A percentile compares a stretch with the other conserved stretches of the same genome.
These are phyloP conservation scores for Streblospio benedicti DNA, from an alignment of 1,140 invertebrate species.

Conservation along the genomic window DNA sequence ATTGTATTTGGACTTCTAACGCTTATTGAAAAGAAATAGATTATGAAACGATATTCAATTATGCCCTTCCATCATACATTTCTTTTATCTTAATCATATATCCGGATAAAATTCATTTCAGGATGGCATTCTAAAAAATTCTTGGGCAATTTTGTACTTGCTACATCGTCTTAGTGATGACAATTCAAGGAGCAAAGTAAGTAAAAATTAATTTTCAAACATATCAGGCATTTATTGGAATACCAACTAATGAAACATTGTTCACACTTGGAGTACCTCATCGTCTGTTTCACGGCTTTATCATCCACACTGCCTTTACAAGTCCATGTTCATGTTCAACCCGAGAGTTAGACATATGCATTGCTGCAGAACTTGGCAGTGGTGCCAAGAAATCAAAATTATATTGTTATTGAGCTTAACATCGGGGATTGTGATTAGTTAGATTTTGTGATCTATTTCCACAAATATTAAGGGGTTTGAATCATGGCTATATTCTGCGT, in stretches of 20 bases:
- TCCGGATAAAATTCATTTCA: not conserved
- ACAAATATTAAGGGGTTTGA: no score
- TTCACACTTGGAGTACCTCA: not conserved
- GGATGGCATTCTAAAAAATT: slow-evolving; percentile 27
- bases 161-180: slow-evolving; percentile 29
- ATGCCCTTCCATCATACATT: not conserved
- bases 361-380: no score
- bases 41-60: not conserved
- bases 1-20: not conserved
- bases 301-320: no score
- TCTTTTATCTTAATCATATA: not conserved
- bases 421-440: no score
- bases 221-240: not conserved
- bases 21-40: not conserved
- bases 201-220: not conserved
- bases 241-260: not conserved
- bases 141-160: slow-evolving; percentile 33
- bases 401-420: no score
- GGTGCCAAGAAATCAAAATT: no score
- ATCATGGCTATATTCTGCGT: no score
- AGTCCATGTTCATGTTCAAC: no score
- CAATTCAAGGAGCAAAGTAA: not conserved
- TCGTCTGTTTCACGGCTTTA: not conserved
- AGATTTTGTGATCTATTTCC: no score
- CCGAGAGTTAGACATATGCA: no score